A percentile compares a stretch with the other conserved stretches of the same genome.
Conservation (phyloP, 2,888 invertebrate genomes). For the Eristalis intricaria region DNA sequence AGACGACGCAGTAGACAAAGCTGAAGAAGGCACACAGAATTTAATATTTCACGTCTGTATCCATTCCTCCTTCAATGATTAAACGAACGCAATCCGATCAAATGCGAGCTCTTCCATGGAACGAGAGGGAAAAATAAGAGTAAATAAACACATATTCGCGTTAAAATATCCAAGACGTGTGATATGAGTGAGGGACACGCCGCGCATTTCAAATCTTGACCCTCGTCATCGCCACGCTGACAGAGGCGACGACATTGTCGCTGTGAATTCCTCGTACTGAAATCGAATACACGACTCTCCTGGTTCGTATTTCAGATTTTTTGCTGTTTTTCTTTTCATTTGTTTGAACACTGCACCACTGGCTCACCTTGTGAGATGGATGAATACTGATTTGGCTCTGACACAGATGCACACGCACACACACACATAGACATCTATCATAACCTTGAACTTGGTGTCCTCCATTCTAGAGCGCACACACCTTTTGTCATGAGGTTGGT, state of each 20-base stretch:
- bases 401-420: constrained; percentile 27
- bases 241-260: constrained; percentile 48
- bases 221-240: constrained; percentile 50
- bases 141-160: constrained; percentile 23
- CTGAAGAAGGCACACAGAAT: neutral
- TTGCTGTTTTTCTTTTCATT: constrained; percentile 1
- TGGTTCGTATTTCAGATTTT: constrained; percentile 39
- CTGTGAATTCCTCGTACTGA: constrained; percentile 48
- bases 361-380: constrained; percentile 30
- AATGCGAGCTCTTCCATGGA: neutral
- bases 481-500: constrained; percentile 38
- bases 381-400: constrained; percentile 11
- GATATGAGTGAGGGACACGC: constrained; percentile 36
- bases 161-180: constrained; percentile 37
- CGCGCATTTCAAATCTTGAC: constrained; percentile 42
- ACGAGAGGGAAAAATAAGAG: neutral
- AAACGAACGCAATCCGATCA: neutral
- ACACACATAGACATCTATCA: neutral
- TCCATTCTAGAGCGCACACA: constrained; percentile 48
- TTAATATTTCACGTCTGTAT: neutral
- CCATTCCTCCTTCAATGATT: neutral
- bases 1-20: neutral
- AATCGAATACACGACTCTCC: constrained; percentile 51
- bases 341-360: constrained; percentile 3
- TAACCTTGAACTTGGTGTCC: constrained; percentile 65